These are phyloP conservation scores for Sicus ferrugineus DNA, from an alignment of 2,888 invertebrate genomes.

Conservation along the genomic window DNA sequence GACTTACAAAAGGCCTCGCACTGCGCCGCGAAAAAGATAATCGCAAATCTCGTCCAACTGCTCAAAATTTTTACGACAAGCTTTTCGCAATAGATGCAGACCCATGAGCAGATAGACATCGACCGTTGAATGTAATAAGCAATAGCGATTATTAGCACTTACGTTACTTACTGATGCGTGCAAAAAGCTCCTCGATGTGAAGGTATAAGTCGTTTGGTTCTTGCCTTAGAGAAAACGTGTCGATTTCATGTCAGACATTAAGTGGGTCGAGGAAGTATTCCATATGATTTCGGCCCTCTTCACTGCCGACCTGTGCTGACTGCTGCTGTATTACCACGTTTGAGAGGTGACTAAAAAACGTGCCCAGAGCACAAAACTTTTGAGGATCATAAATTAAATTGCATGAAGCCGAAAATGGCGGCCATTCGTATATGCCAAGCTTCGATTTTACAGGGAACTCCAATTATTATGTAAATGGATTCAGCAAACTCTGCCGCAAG, in stretches of 20 bases:
- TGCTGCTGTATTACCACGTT: conserved; percentile 15
- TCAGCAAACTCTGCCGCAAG: conserved; percentile 35
- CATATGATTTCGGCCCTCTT: conserved; percentile 29
- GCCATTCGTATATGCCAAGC: conserved; percentile 38
- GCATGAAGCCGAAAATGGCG: conserved; percentile 37
- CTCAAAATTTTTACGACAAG: conserved; percentile 28
- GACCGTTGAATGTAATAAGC: conserved; percentile 10
- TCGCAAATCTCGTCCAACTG: conserved; percentile 38
- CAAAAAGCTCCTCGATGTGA: conserved; percentile 40
- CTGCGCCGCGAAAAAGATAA: conserved; percentile 36
- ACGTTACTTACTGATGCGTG: conserved; percentile 37
- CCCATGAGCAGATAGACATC: conserved; percentile 39
- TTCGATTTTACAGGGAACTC: conserved; percentile 32
- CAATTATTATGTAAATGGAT: conserved; percentile 31
- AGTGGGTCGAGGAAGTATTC: conserved; percentile 36
- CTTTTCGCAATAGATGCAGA: conserved; percentile 37
- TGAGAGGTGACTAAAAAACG: conserved; percentile 34
- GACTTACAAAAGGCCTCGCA: conserved; percentile 40
- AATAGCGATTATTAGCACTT: background rate
- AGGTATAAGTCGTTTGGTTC: conserved; percentile 10
- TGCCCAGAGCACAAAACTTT: conserved; percentile 34
- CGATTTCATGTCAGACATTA: conserved; percentile 36
- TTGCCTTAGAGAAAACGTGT: conserved; percentile 31
- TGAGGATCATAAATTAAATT: conserved; percentile 33
- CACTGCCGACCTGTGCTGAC: background rate